Base-by-base conservation (phyloP, 2,113 vertebrate species). In the Oncorhynchus kisutch region DNA sequence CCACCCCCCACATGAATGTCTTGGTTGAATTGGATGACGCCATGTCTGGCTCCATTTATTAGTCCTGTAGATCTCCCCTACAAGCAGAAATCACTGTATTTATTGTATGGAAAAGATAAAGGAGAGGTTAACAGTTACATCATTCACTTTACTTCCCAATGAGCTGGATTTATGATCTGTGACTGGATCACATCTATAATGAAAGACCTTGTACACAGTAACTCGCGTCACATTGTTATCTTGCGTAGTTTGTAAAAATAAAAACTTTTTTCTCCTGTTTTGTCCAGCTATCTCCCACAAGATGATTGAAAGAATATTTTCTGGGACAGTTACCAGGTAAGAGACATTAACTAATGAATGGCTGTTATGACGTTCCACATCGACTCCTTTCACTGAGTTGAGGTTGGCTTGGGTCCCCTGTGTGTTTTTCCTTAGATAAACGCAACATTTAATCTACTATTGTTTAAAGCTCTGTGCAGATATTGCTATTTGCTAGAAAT, bases 231-330 rank as follows among this genome's bases (percentile, higher is more conserved):
- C 39, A 54, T n/a, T 72, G 68, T 73, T 75, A 78, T 49, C 73
- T 49, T 67, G 65, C 49, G 22, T 73, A 59, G 69, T 70, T 76
- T 81, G 11, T 83, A 73, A 81, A 27, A 25, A 25, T 1, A 25
- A 25, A 25, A 25, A 31, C 0, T 31, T 70, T n/a, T 73, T 20
- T 81, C 22, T 76, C 1, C 39, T 77, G 2, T 84, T 8, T 60
- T 79, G 75, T 83, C 86, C 82, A 98, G 96, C 96, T 70, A 91
- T 99, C 70, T 99, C 97, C 24, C 89, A 81, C 22, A 93, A 90
- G 90, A 96, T 99, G 94, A 96, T 98, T 48, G 95, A 97, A 76
- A 92, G 97, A 72, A 94, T 99, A 82, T 99, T 98, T 89, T 99
- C 97, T 0, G 97, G 97, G 78, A 96, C 96, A 1, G 97, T 99